Conservation (phyloP, 2,113 vertebrate species). For the Perca flavescens region DNA sequence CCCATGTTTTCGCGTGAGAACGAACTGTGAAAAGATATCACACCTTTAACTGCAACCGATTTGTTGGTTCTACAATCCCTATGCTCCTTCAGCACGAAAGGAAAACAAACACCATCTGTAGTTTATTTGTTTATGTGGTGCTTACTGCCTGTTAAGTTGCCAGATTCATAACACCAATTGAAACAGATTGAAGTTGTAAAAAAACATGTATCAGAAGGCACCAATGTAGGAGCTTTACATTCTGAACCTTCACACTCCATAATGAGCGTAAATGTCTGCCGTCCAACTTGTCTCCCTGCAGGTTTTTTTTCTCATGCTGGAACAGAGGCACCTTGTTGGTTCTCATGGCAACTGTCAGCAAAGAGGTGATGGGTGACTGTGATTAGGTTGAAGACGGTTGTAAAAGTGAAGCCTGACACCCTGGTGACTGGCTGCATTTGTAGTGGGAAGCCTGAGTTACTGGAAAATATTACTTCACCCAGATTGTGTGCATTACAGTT, state of each 20-base stretch:
- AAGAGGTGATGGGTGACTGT: conserved; percentile 19
- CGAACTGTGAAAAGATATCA: background rate
- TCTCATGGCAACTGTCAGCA: conserved; percentile 27
- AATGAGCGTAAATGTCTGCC: conserved; percentile 17
- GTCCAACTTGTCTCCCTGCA: conserved; percentile 13
- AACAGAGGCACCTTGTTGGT: conserved; percentile 35
- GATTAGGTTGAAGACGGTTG: conserved; percentile 2
- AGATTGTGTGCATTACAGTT: too few species aligned
- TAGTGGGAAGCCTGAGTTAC: background rate
- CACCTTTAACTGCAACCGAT: conserved; percentile 20
- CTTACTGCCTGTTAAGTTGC: background rate
- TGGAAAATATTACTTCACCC: background rate
- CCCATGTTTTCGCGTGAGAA: conserved; percentile 5
- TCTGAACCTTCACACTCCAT: background rate
- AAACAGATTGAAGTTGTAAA: background rate
- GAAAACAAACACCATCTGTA: background rate
- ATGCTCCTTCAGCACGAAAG: background rate
- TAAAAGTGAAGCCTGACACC: conserved; percentile 10
- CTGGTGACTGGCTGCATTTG: background rate
- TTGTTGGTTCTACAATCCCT: background rate
- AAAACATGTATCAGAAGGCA: background rate
- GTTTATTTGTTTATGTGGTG: background rate
- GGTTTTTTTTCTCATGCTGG: conserved; percentile 14
- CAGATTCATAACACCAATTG: background rate
- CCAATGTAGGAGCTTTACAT: background rate